A percentile compares a stretch with the other conserved stretches of the same genome.
These are phyloP conservation scores for Erpetoichthys calabaricus DNA, from an alignment of 2,797 vertebrate species.

Conservation along the genomic window DNA sequence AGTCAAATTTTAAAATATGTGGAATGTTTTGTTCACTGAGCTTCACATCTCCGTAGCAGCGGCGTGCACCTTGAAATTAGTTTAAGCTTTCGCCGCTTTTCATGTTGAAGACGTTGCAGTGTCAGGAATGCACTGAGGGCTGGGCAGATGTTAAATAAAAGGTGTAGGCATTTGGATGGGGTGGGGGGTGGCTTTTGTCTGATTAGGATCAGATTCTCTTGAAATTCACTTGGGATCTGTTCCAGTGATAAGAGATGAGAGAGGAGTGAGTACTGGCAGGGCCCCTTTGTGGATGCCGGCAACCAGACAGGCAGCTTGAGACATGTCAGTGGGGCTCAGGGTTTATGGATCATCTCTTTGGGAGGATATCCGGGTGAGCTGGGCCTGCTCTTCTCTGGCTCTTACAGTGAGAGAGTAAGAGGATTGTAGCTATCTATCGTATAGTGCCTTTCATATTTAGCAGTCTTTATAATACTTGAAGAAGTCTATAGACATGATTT, in stretches of 20 bases:
- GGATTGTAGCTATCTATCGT: too few species aligned
- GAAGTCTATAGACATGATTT: too few species aligned
- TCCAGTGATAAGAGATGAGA: neutral
- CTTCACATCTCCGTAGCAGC: constrained; percentile 22
- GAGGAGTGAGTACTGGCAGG: neutral
- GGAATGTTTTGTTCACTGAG: constrained; percentile 18
- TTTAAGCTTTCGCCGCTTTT: constrained; percentile 10
- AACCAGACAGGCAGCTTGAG: too few species aligned
- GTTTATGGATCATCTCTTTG: too few species aligned
- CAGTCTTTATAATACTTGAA: too few species aligned
- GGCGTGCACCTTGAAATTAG: constrained; percentile 3
- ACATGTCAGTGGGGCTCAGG: too few species aligned
- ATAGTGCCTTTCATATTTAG: too few species aligned
- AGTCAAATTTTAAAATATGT: constrained; percentile 10
- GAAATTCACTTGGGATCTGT: constrained; percentile 8
- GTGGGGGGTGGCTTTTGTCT: neutral
- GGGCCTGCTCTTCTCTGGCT: too few species aligned
- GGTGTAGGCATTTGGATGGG: constrained; percentile 11
- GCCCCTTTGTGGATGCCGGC: too few species aligned
- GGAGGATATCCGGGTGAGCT: too few species aligned
- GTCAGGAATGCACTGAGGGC: constrained; percentile 12
- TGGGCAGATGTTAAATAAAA: constrained; percentile 16
- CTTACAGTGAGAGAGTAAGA: too few species aligned
- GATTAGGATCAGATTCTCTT: constrained; percentile 9
- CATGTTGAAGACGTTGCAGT: constrained; percentile 3